Conservation (phyloP, 2,113 vertebrate species). For the Indri indri region DNA sequence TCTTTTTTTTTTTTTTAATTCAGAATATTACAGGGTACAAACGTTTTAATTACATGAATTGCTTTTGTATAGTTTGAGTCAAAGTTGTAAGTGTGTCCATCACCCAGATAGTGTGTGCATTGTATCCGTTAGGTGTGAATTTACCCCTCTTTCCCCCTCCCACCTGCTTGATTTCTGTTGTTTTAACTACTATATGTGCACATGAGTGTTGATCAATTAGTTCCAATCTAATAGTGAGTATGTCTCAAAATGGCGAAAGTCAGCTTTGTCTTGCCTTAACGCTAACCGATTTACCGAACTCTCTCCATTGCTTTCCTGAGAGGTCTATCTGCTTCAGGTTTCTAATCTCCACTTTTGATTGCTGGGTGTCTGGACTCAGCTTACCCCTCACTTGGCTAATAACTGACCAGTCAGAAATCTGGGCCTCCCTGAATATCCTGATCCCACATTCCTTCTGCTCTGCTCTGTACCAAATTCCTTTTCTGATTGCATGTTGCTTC, state of each 20-base stretch:
- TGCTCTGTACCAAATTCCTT: not conserved
- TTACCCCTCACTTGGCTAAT: not conserved
- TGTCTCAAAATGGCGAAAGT: not conserved
- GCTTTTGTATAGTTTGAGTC: too few relatives aligned
- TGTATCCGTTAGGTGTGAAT: too few relatives aligned
- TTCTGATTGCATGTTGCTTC: not conserved
- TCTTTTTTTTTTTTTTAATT: not conserved
- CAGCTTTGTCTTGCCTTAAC: not conserved
- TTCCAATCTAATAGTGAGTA: too few relatives aligned
- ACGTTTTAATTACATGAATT: too few relatives aligned
- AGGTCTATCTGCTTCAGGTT: not conserved
- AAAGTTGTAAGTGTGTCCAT: too few relatives aligned
- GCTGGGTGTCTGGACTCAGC: not conserved
- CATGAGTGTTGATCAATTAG: too few relatives aligned
- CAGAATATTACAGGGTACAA: too few relatives aligned
- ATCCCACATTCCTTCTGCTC: not conserved
- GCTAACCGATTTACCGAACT: not conserved
- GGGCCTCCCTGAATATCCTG: not conserved
- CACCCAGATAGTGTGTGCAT: too few relatives aligned
- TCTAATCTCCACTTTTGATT: not conserved
- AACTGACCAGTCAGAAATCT: not conserved
- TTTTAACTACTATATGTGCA: too few relatives aligned
- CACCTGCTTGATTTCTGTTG: too few relatives aligned
- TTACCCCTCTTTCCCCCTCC: too few relatives aligned
- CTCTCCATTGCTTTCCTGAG: not conserved